Evolutionary conservation across 2,797 vertebrate species (phyloP).

Genomic region (Alcedo atthis): DNA sequence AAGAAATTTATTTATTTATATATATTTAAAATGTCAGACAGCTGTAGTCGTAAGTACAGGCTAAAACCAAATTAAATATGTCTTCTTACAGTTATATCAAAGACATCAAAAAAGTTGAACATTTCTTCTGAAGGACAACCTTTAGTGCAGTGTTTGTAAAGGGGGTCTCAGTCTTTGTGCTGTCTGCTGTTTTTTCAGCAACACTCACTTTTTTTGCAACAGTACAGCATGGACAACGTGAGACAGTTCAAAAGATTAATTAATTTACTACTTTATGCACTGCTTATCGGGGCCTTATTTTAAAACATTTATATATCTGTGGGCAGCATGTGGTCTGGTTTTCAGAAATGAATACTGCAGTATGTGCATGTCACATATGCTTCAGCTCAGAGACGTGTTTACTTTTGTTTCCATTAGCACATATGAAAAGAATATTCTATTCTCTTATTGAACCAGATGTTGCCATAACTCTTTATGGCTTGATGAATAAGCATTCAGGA

Average conservation of each 20-base stretch:
- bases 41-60: background rate
- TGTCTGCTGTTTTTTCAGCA: background rate
- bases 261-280: background rate
- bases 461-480: conserved; percentile 1
- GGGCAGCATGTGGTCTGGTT: background rate
- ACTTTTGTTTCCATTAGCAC: background rate
- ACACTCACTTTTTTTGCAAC: background rate
- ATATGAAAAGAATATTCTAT: conserved; percentile 4
- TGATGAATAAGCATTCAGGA: conserved; percentile 34
- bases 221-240: background rate
- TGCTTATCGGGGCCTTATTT: background rate
- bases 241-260: background rate
- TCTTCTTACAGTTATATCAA: background rate
- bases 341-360: background rate
- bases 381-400: background rate
- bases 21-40: too few species aligned
- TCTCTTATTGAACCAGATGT: conserved; percentile 33
- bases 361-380: background rate
- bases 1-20: too few species aligned
- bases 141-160: background rate
- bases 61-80: background rate
- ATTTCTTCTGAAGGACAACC: background rate
- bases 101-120: background rate
- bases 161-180: background rate
- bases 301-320: background rate